Conservation (phyloP, 2,888 invertebrate species). For the Griposia aprilina region DNA sequence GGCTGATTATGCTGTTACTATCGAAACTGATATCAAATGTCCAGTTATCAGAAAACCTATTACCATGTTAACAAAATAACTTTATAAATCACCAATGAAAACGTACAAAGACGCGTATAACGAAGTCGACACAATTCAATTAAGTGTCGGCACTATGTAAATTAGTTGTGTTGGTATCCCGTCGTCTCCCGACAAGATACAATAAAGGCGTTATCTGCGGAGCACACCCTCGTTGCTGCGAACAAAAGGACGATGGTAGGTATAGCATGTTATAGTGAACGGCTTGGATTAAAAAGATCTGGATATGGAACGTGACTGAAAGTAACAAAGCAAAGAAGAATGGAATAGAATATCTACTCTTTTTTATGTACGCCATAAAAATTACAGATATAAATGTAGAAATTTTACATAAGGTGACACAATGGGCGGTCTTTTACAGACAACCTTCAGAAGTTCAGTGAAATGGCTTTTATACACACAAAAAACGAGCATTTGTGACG, state of each 20-base stretch:
- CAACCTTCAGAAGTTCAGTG: too few species aligned
- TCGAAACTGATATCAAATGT: background rate
- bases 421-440: too few species aligned
- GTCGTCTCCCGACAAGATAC: constrained; percentile 73
- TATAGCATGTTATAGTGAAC: constrained; percentile 61
- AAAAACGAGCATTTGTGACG: too few species aligned
- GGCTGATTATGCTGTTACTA: background rate
- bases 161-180: constrained; percentile 73
- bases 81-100: constrained; percentile 59
- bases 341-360: too few species aligned
- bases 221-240: constrained; percentile 72
- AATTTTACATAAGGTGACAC: too few species aligned
- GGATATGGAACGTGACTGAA: constrained; percentile 41
- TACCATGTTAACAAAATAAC: background rate
- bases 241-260: constrained; percentile 73
- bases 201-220: constrained; percentile 73
- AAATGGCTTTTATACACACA: too few species aligned
- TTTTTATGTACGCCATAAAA: too few species aligned
- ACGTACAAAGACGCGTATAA: constrained; percentile 62
- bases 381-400: too few species aligned
- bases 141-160: constrained; percentile 76
- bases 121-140: constrained; percentile 73
- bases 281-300: constrained; percentile 23
- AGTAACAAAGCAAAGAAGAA: background rate
- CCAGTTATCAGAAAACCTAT: background rate